Evolutionary conservation across 2,113 vertebrate genomes (phyloP), one percentile per base, ranked within the genome.

Genomic region (Anseranas semipalmata): DNA sequence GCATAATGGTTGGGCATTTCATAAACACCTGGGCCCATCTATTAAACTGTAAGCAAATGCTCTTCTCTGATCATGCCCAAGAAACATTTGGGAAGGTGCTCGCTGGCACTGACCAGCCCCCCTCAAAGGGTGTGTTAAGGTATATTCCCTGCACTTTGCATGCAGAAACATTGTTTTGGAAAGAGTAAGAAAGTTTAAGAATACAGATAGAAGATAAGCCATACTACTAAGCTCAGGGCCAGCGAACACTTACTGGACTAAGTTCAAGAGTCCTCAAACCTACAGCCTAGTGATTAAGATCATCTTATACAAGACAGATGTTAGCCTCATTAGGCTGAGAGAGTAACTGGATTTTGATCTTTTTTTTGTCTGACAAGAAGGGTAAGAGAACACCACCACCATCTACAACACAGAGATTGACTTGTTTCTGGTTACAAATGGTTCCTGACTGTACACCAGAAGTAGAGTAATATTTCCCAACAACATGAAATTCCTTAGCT

Each of bases 141-240:
- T 5, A 13, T 67, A 24, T 55, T 80, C n/a, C 52, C 52, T 67
- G 16, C 24, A 79, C 12, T 67, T 82, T 33, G 28, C n/a, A 50
- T 27, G 35, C 48, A 89, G 43, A 80, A 62, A 58, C 19, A 52
- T 14, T 1, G 6, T 35, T 84, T 74, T 56, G 45, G 30, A 77
- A 60, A 39, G 4, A 86, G n/a, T n/a, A n/a, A 75, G 13, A 20
- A 39, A 52, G 11, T 35, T 95, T 58, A 71, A 63, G 46, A 53
- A 71, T 12, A 52, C 7, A 22, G 8, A 55, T 12, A n/a, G 19
- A 43, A 73, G 35, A 70, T 48, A 46, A 71, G 5, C 32, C 11
- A 35, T 32, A 50, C 15, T 17, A 39, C n/a, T 24, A 0, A 0
- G 27, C 18, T 85, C 52, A 55, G 43, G 65, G 32, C 6, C 56